A percentile compares a stretch with the other conserved stretches of the same genome.
These are phyloP conservation scores for Daphoenositta chrysoptera DNA, from an alignment of 2,113 vertebrate genomes.

Conservation along the genomic window DNA sequence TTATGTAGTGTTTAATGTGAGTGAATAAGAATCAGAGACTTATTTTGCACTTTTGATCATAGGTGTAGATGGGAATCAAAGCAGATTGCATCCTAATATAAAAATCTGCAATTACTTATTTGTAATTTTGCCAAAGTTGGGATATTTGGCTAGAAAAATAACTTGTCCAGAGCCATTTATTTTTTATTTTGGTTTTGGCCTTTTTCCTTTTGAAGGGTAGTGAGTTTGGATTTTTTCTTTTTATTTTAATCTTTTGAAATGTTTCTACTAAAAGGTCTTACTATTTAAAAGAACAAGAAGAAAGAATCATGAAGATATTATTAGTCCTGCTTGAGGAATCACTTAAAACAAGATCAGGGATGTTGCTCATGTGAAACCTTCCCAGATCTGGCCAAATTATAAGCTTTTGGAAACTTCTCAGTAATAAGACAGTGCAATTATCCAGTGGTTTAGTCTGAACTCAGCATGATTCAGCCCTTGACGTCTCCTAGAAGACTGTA, in stretches of 20 bases:
- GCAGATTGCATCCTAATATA: neutral
- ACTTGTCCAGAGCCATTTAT: neutral
- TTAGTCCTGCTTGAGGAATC: conserved; percentile 7
- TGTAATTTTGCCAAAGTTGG: neutral
- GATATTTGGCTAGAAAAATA: neutral
- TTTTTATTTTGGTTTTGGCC: neutral
- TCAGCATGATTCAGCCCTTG: neutral
- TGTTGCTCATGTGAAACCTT: neutral
- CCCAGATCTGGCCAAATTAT: neutral
- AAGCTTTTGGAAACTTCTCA: neutral
- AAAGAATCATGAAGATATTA: neutral
- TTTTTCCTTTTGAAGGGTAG: neutral
- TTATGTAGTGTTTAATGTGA: neutral
- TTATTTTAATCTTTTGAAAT: neutral
- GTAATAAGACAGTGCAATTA: neutral
- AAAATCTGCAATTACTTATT: neutral
- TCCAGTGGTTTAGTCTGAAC: neutral
- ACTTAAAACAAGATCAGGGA: neutral
- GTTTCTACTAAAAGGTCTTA: neutral
- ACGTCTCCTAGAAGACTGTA: neutral
- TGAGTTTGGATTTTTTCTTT: neutral
- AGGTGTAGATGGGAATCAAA: neutral
- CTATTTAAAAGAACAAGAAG: neutral
- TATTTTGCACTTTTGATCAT: neutral
- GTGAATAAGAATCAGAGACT: neutral